phyloP scores from a whole-genome alignment of 2,888 invertebrate species.

The Pimpla rufipes region DNA sequence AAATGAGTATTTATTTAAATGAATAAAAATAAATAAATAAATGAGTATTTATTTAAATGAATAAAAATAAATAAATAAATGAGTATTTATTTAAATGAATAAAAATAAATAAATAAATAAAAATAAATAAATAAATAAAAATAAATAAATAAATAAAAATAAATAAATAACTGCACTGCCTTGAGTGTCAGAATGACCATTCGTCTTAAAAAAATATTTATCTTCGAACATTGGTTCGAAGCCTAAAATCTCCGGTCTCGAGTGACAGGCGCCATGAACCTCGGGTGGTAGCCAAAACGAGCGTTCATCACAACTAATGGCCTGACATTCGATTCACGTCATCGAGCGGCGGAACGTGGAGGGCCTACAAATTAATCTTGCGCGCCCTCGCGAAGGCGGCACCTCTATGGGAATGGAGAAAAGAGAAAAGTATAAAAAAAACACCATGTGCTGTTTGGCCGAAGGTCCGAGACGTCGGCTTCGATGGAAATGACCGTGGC shows the following conservation, averaged over 20 bases:
- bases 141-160: too few species aligned
- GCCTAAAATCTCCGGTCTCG: neutral
- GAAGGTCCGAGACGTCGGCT: constrained; percentile 31
- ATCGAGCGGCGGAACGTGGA: neutral
- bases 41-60: too few species aligned
- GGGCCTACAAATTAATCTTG: neutral
- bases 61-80: too few species aligned
- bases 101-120: too few species aligned
- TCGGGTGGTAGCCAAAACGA: neutral
- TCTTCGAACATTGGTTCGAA: neutral
- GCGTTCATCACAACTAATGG: constrained; percentile 8
- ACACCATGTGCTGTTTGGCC: constrained; percentile 5
- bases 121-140: too few species aligned
- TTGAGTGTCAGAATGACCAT: too few species aligned
- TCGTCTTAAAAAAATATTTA: neutral
- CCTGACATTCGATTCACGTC: neutral
- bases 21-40: neutral
- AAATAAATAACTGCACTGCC: too few species aligned
- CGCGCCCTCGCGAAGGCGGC: neutral
- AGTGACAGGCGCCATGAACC: neutral
- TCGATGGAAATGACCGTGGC: constrained; percentile 4
- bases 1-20: too few species aligned
- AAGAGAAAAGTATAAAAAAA: constrained; percentile 15
- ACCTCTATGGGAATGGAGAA: constrained; percentile 20
- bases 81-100: too few species aligned